Conservation (phyloP, 2,113 vertebrate genomes). For the Opisthocomus hoazin region DNA sequence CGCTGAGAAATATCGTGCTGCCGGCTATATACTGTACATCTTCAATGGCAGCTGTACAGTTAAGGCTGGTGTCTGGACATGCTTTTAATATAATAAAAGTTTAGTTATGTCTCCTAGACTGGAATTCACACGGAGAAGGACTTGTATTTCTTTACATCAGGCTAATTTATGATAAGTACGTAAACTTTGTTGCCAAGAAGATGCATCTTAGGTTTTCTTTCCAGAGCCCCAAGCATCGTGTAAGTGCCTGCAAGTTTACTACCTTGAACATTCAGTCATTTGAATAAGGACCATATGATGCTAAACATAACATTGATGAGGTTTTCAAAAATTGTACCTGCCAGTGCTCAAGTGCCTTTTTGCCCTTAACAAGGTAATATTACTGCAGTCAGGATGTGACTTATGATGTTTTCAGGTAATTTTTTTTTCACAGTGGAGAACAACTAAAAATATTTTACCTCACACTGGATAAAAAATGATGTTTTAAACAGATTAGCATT, state of each 20-base stretch:
- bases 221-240: background rate
- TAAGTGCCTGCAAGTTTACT: background rate
- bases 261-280: background rate
- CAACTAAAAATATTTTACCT: background rate
- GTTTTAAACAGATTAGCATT: background rate
- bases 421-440: background rate
- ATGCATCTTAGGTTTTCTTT: background rate
- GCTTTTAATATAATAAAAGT: background rate
- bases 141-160: background rate
- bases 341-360: background rate
- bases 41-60: background rate
- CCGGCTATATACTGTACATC: background rate
- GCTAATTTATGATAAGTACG: background rate
- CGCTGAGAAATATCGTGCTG: background rate
- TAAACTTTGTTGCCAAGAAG: background rate
- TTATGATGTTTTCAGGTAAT: background rate
- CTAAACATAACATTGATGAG: background rate
- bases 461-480: background rate
- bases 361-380: background rate
- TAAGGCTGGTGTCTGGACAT: conserved; percentile 13
- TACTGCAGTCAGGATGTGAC: background rate
- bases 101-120: background rate
- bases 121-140: background rate
- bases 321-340: background rate
- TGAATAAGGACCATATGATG: background rate